Evolutionary conservation across 2,113 vertebrate genomes (phyloP).

Genomic region (Patagioenas fasciata): DNA sequence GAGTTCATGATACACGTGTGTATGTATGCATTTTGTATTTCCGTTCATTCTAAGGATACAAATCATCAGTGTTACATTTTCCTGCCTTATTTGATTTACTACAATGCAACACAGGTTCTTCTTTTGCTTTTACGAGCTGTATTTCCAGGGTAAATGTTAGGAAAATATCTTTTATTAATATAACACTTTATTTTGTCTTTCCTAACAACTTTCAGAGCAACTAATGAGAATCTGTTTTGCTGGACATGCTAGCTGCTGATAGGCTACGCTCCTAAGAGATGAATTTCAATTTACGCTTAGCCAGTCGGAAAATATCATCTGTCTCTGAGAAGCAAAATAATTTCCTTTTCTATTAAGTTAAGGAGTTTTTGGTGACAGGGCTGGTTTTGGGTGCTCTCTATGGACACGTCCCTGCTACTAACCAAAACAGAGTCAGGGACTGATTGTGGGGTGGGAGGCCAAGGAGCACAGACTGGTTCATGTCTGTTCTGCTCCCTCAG

Average conservation of each 20-base stretch:
- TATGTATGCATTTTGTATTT: background rate
- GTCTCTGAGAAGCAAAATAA: background rate
- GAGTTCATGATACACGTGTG: background rate
- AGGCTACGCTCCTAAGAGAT: background rate
- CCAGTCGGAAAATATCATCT: conserved; percentile 1
- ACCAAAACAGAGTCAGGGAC: background rate
- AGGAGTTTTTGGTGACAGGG: background rate
- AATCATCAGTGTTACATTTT: background rate
- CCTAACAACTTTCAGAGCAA: background rate
- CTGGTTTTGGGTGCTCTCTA: background rate
- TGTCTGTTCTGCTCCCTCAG: background rate
- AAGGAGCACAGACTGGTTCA: background rate
- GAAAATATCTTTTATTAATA: background rate
- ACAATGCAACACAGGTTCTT: background rate
- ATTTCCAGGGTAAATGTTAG: background rate
- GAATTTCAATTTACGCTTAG: background rate
- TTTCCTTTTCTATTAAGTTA: background rate
- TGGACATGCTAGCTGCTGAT: background rate
- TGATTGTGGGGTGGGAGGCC: background rate
- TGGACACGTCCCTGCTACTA: background rate
- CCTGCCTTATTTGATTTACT: background rate
- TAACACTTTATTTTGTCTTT: background rate
- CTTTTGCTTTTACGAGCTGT: background rate
- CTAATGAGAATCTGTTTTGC: background rate
- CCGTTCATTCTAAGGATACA: background rate